Evolutionary conservation across 2,113 vertebrate species (phyloP).

Genomic region (Syngnathus scovelli): DNA sequence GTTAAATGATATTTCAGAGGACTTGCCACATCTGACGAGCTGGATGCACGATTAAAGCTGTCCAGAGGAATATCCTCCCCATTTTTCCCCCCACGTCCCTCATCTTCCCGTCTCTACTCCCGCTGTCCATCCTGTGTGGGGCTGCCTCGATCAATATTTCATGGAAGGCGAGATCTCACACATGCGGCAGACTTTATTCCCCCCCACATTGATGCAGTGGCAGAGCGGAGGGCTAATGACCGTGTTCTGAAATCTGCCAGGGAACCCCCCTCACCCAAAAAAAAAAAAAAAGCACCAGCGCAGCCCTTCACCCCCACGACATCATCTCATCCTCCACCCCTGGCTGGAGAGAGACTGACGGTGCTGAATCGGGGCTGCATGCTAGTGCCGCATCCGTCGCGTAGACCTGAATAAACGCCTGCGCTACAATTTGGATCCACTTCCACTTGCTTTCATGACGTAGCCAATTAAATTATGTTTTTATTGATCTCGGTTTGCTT

Average conservation of each 20-base stretch:
- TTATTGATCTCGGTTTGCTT: not conserved
- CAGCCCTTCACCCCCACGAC: conserved; percentile 15
- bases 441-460: not conserved
- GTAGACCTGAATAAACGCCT: conserved; percentile 13
- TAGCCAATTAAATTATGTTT: not conserved
- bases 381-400: conserved; percentile 53
- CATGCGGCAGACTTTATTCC: conserved; percentile 24
- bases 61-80: conserved; percentile 43
- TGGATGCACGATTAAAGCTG: conserved; percentile 43
- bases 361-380: conserved; percentile 69
- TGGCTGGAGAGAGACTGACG: conserved; percentile 13
- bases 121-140: conserved; percentile 48
- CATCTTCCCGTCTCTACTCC: too few relatives aligned
- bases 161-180: conserved; percentile 53
- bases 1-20: conserved; percentile 1
- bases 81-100: not conserved
- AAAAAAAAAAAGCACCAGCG: not conserved
- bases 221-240: conserved; percentile 50
- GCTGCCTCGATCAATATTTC: conserved; percentile 59
- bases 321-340: conserved; percentile 14
- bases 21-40: conserved; percentile 2
- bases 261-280: conserved; percentile 62
- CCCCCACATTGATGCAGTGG: conserved; percentile 45
- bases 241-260: conserved; percentile 64
- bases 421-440: not conserved